These are phyloP conservation scores for Falco novaeseelandiae DNA, from an alignment of 2,797 vertebrate species.

Conservation along the genomic window DNA sequence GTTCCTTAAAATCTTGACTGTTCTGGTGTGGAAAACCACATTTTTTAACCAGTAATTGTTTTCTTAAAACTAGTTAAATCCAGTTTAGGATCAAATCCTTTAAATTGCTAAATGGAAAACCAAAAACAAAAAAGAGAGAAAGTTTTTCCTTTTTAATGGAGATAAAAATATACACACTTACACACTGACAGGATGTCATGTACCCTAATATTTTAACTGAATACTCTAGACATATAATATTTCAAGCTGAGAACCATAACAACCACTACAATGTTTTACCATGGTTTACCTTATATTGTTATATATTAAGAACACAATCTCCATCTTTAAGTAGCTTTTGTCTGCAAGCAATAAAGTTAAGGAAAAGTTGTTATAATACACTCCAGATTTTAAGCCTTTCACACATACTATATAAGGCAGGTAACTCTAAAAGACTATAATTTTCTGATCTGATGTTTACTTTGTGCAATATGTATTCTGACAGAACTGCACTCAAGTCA, in stretches of 20 bases:
- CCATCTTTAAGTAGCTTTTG: background rate
- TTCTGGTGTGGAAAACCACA: background rate
- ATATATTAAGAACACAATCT: background rate
- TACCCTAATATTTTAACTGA: background rate
- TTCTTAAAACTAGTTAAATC: background rate
- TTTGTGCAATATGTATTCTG: background rate
- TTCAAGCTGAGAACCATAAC: background rate
- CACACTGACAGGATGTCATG: fast-evolving
- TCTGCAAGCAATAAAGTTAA: background rate
- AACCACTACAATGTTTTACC: background rate
- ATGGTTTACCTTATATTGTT: background rate
- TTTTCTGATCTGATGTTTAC: background rate
- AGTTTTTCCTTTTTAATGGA: background rate
- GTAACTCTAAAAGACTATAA: background rate
- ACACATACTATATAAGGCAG: background rate
- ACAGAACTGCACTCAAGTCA: background rate
- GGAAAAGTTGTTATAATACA: background rate
- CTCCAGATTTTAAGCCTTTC: background rate
- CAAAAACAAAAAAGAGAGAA: no score
- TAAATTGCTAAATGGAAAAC: background rate
- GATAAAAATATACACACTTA: background rate
- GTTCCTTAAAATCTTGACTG: background rate
- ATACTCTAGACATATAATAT: background rate
- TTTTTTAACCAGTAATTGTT: background rate
- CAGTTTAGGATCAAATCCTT: background rate